Evolutionary conservation across 2,888 invertebrate species (phyloP).

Genomic region (Andrena bicolor): DNA sequence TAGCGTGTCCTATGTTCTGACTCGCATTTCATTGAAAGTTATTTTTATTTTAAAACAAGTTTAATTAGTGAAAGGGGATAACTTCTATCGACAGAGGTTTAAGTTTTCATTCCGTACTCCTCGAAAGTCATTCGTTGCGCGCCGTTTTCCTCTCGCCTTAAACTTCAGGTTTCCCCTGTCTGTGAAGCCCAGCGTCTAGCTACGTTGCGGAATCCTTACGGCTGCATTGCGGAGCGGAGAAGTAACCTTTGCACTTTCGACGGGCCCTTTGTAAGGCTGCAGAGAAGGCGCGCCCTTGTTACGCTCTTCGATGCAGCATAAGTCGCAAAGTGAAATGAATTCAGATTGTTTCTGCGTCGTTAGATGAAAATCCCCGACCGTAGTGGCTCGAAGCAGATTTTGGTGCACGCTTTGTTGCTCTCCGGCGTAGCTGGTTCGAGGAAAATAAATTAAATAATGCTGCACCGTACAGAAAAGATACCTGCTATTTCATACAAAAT

Average conservation of each 20-base stretch:
- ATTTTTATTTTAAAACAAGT: background rate
- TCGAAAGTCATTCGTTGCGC: conserved; percentile 18
- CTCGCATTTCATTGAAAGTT: background rate
- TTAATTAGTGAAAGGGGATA: conserved; percentile 4
- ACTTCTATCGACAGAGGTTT: conserved; percentile 4
- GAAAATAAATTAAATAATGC: background rate
- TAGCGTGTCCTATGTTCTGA: background rate
- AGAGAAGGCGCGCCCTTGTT: conserved; percentile 21
- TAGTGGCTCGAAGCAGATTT: conserved; percentile 1
- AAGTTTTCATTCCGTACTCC: conserved; percentile 2
- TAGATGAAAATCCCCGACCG: conserved; percentile 2
- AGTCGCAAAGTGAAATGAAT: conserved; percentile 6
- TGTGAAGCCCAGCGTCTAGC: conserved; percentile 43
- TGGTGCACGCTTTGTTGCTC: background rate
- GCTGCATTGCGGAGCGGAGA: conserved; percentile 38
- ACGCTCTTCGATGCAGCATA: background rate
- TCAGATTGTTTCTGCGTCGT: conserved; percentile 1
- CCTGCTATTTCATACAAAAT: no score
- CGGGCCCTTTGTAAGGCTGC: conserved; percentile 58
- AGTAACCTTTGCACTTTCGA: conserved; percentile 58
- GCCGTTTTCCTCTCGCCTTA: background rate
- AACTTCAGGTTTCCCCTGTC: conserved; percentile 40
- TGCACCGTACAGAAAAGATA: no score
- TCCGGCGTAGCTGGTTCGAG: no score
- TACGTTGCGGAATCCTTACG: conserved; percentile 59